Percentiles rank a stretch among this genome's conserved stretches.
Conservation (phyloP, 2,888 invertebrate species). For the Microctonus hyperodae region DNA sequence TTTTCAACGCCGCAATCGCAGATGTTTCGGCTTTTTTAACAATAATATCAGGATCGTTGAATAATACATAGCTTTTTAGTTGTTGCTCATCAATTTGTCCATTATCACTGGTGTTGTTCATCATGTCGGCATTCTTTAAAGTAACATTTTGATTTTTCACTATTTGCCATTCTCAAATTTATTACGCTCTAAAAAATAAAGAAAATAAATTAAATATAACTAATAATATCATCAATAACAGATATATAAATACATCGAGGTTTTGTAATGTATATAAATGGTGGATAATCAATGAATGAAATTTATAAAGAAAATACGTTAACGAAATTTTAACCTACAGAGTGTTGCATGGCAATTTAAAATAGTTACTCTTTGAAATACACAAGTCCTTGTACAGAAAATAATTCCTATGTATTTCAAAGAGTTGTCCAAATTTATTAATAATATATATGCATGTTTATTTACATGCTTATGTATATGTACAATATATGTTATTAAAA, state of each 20-base stretch:
- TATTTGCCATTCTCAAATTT: background rate
- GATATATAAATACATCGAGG: background rate
- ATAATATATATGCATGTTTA: no score
- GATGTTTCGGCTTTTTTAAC: constrained; percentile 47
- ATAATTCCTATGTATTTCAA: background rate
- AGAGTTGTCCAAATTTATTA: background rate
- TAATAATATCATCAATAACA: background rate
- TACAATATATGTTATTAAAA: no score
- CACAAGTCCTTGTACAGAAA: background rate
- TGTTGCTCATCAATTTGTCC: constrained; percentile 43
- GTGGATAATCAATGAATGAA: background rate
- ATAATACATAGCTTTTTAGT: constrained; percentile 53
- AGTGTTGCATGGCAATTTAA: background rate
- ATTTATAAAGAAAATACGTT: background rate
- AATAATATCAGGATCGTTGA: constrained; percentile 50
- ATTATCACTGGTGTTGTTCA: constrained; percentile 48
- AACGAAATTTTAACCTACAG: background rate
- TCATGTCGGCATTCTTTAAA: constrained; percentile 25
- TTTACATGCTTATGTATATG: no score
- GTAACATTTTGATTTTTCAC: background rate
- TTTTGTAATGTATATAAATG: background rate
- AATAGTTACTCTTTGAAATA: background rate
- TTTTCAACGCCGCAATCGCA: constrained; percentile 23
- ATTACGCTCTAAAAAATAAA: background rate
- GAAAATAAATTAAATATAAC: background rate